phyloP scores from a whole-genome alignment of 2,113 vertebrate species.

The Apodemus speciosus region DNA sequence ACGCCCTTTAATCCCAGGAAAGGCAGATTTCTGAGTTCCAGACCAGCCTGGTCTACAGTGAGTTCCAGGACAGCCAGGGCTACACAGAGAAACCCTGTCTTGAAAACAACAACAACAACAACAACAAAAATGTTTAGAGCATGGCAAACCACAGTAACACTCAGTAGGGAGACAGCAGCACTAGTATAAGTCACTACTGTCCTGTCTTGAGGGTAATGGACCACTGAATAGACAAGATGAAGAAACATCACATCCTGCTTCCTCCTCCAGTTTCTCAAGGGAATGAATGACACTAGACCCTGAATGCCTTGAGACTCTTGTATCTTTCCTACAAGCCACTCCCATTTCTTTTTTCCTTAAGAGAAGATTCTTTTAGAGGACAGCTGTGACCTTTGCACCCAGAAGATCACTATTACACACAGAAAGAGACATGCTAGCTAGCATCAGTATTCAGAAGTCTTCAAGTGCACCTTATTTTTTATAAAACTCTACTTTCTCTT shows the following conservation, averaged over 20 bases:
- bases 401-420: neutral
- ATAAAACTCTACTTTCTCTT: slow-evolving; percentile 54
- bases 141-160: neutral
- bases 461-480: slow-evolving; percentile 35
- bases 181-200: neutral
- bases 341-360: neutral
- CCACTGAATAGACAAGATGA: neutral
- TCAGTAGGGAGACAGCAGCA: neutral
- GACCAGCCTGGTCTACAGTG: too few relatives aligned
- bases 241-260: neutral
- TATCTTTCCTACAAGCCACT: neutral
- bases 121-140: neutral
- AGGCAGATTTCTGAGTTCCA: too few relatives aligned
- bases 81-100: too few relatives aligned
- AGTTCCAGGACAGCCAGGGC: too few relatives aligned
- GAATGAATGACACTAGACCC: neutral
- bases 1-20: too few relatives aligned
- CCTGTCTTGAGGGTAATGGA: neutral
- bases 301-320: neutral
- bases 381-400: slow-evolving; percentile 2
- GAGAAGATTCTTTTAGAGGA: neutral
- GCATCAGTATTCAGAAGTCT: slow-evolving; percentile 12
- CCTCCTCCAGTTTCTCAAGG: neutral
- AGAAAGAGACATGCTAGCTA: slow-evolving; percentile 13
- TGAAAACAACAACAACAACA: too few relatives aligned